Evolutionary conservation across 2,797 vertebrate species (phyloP).

Genomic region (Squalus acanthias): DNA sequence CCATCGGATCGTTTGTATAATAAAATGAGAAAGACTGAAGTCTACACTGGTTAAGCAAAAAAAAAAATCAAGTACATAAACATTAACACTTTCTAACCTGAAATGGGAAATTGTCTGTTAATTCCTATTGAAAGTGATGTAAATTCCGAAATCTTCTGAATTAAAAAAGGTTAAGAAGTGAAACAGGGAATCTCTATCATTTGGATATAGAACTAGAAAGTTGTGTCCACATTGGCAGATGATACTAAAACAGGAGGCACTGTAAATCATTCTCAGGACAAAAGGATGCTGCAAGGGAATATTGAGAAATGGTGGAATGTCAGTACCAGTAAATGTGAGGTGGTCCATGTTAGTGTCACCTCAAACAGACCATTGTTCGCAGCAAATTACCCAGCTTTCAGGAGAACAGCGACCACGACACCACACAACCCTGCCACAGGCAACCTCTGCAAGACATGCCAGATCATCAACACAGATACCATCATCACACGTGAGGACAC

Average conservation of each 20-base stretch:
- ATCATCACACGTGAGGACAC: too few relatives aligned
- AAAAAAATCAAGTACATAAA: not conserved
- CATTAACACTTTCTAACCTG: not conserved
- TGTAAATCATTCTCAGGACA: not conserved
- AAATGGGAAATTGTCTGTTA: conserved; percentile 12
- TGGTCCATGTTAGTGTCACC: not conserved
- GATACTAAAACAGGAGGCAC: not conserved
- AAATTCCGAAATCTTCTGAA: not conserved
- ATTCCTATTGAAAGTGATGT: not conserved
- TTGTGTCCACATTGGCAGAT: too few relatives aligned
- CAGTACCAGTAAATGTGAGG: not conserved
- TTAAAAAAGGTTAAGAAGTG: not conserved
- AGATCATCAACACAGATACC: too few relatives aligned
- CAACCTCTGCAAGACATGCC: too few relatives aligned
- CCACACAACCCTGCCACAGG: too few relatives aligned
- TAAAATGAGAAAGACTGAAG: not conserved
- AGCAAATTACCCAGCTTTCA: too few relatives aligned
- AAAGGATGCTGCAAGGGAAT: not conserved
- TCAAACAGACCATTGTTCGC: too few relatives aligned
- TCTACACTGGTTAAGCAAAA: not conserved
- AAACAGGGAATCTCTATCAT: not conserved
- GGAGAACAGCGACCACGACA: not conserved
- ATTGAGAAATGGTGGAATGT: not conserved
- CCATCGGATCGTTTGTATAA: not conserved
- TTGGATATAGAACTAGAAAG: not conserved